Conservation (phyloP, 2,113 vertebrate genomes). For the Phrynosoma blainvillii region DNA sequence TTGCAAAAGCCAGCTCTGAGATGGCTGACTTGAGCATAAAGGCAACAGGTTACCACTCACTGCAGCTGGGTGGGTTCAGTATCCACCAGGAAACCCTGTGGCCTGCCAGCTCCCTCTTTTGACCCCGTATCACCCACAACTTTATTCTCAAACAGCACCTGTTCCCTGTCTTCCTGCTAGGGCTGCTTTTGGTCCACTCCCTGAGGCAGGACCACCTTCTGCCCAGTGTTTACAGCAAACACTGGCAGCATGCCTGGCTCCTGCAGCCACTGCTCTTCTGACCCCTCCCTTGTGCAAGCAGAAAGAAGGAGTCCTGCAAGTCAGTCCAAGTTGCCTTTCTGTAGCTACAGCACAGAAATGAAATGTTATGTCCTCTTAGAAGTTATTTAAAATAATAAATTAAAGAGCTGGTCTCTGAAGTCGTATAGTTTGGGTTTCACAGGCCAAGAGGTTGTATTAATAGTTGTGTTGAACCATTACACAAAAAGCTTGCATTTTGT, state of each 20-base stretch:
- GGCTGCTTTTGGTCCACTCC: slow-evolving; percentile 9
- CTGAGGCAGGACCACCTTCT: slow-evolving; percentile 55
- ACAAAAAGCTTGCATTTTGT: no score
- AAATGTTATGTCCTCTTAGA: neutral
- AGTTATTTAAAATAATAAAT: neutral
- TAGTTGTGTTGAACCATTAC: neutral
- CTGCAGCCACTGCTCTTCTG: slow-evolving; percentile 28
- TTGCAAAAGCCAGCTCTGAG: neutral
- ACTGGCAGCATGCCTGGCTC: slow-evolving; percentile 68
- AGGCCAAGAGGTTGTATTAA: neutral
- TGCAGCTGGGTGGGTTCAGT: neutral
- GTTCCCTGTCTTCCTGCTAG: neutral
- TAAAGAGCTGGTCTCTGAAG: neutral
- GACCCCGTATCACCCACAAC: neutral
- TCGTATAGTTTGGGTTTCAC: neutral
- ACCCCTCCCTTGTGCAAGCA: slow-evolving; percentile 1
- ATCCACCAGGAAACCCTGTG: neutral
- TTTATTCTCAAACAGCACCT: slow-evolving; percentile 19
- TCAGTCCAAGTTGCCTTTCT: slow-evolving; percentile 39
- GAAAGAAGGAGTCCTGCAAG: neutral
- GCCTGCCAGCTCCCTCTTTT: neutral
- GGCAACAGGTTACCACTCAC: neutral
- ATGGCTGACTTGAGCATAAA: neutral
- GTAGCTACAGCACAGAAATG: neutral
- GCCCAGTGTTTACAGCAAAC: slow-evolving; percentile 77